Base-by-base conservation (phyloP, 2,797 vertebrate genomes). In the Tragopan temminckii region DNA sequence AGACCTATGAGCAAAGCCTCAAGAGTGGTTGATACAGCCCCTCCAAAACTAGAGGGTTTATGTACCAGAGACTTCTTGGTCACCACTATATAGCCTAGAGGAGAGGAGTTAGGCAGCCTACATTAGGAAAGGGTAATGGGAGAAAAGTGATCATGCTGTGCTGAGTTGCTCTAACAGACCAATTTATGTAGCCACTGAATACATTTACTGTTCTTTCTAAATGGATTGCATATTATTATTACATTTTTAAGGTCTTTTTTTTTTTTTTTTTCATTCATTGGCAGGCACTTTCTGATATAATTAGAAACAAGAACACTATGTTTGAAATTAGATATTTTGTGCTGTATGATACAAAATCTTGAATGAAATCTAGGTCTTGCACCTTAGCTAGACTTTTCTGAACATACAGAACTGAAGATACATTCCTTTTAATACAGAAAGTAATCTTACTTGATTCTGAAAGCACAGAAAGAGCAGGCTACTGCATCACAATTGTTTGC, bases 101-200 rank as follows among this genome's bases (percentile, higher is more conserved):
- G 10, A 31, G 19, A 80, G 27, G 10, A 66, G 3, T 7, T 5
- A 52, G 53, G 24, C 6, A 68, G 52, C 15, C 25, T 70, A 0
- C 9, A 3, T 13, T 29, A 64, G 58, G 46, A 78, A 88, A 36
- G 0, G 0, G 2, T 52, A 19, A 43, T 16, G 57, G 43, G 2
- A 57, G 31, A 70, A 90, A 89, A 3, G 17, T 45, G 69, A 66
- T 46, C 42, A 21, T 33, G 2, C 3, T 81, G 29, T 55, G 10
- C 3, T 62, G 38, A 69, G 29, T 36, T 89, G 15, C 9, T 35
- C 40, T 80, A 91, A 42, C 68, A 85, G 25, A 53, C 1, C 33
- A 42, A 58, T 63, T 36, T 70, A 9, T 48, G 14, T 43, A 74
- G 52, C 2, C 35, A n/a, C 18, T 24, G 20, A 75, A 63, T 52